phyloP scores from a whole-genome alignment of 2,888 invertebrate species.

The Zonitis immaculata region DNA sequence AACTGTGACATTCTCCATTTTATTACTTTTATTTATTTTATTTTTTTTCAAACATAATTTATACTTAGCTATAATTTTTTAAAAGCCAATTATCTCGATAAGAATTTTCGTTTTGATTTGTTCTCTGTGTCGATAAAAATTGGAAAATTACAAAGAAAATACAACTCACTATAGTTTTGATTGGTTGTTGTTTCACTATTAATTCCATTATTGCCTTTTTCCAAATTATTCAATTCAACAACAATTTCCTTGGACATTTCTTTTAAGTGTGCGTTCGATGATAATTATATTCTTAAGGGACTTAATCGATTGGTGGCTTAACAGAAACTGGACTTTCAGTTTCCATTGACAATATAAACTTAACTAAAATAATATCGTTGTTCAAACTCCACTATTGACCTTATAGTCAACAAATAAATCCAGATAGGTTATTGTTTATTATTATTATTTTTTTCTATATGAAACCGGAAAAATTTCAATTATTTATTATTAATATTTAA shows the following conservation, averaged over 20 bases:
- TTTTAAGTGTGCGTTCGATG: no score
- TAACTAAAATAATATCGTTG: neutral
- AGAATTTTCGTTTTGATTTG: no score
- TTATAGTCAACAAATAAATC: neutral
- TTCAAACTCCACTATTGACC: neutral
- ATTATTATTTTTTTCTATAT: no score
- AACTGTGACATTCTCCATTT: constrained; percentile 36
- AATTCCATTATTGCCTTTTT: neutral
- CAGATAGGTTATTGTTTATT: no score
- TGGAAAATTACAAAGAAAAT: no score
- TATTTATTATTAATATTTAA: no score
- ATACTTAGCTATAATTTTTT: no score
- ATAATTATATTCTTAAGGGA: neutral
- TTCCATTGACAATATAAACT: no score
- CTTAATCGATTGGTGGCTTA: neutral
- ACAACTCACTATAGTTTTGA: constrained; percentile 1
- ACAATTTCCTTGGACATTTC: neutral
- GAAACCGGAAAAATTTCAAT: no score
- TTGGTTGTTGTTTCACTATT: neutral
- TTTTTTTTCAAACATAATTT: neutral
- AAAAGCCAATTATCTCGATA: no score
- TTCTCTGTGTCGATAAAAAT: no score
- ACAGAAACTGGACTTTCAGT: neutral
- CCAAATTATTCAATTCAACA: constrained; percentile 5
- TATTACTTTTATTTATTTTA: constrained; percentile 17